Evolutionary conservation across 1,140 invertebrate genomes (phyloP), one percentile per base, ranked within the genome.

Genomic region (Meloidogyne floridensis): DNA sequence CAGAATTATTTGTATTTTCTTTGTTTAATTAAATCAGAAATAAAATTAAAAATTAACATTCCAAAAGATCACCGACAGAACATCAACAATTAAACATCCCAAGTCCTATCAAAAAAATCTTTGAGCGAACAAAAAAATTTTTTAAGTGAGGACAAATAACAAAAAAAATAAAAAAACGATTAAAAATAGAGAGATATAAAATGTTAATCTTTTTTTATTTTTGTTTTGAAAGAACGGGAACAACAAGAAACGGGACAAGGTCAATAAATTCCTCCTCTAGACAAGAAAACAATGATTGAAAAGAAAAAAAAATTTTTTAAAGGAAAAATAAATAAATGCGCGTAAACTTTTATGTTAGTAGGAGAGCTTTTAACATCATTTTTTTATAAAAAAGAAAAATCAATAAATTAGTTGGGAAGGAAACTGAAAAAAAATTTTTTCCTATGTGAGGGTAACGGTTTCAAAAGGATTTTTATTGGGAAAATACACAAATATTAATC

Each of bases 261-360:
- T 47, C 42, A 42, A 47, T 47, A 72, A 32, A 72, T 11, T 32
- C 32, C 32, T 32, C 32, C 32, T 32, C 32, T 32, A 32, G 43
- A 72, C 20, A 72, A 72, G 43, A 32, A 43, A 72, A 72, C 11
- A 32, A 72, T 32, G 71, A 72, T 32, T 72, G 20, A 72, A 72
- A 8, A 43, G 43, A 72, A 72, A 13, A 43, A 72, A 9, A 43
- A 32, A 43, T 15, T n/a, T 11, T 11, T 43, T 9, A 72, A 10
- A 51, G 4, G 32, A 51, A 43, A 4, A 73, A 73, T 20, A 43
- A 51, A 73, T 5, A 73, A 51, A 51, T 8, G 47, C 47, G 47
- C 47, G 7, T 47, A 47, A 47, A 47, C 4, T 8, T 47, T 47
- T 47, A 47, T 32, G 32, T 32, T 32, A 32, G 32, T 32, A 32